Evolutionary conservation across 2,888 invertebrate species (phyloP), one percentile per base, ranked within the genome.

Genomic region (Drepanosiphum platanoidis): DNA sequence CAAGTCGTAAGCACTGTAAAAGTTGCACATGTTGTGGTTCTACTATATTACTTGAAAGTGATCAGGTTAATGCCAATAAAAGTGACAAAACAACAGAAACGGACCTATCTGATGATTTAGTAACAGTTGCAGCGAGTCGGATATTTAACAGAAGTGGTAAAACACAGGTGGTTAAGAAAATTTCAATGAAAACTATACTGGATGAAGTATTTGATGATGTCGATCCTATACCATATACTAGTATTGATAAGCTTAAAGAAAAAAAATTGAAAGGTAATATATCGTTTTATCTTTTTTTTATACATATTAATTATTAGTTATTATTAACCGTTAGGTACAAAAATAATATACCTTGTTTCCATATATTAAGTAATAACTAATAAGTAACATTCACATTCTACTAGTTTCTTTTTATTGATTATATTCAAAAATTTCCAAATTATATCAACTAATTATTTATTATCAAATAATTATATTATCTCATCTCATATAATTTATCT

Each of bases 11-110:
- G 18, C 82, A 83, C 42, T 83, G 82, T 46, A 72, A 66, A 74
- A 83, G 82, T 22, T 83, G 82, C 9, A 83, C 82, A 36, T 83
- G 82, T 15, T 83, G 82, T 83, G 82, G 82, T 18, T 83, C 82
- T 42, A 83, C 82, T 74, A 18, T 83, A 0, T 4, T 83, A 34
- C 64, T 83, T 34, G 11, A 83, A 7, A 83, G 22, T 46, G 34
- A 82, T 46, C 39, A 32, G 7, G 64, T 72, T 52, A 71, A 15
- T 22, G 32, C n/a, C 27, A 82, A 83, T 11, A 83, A 83, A 83
- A 74, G 39, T 46, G 82, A 83, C 8, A 83, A 83, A 83, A 83
- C 82, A 18, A 83, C 82, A 18, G 82, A 83, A 74, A 83, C 82
- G 30, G 82, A 83, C 13, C 11, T 46, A 27, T 74, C 82, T 27